These are phyloP conservation scores for Nysson spinosus DNA, from an alignment of 2,888 invertebrate species.

Conservation along the genomic window DNA sequence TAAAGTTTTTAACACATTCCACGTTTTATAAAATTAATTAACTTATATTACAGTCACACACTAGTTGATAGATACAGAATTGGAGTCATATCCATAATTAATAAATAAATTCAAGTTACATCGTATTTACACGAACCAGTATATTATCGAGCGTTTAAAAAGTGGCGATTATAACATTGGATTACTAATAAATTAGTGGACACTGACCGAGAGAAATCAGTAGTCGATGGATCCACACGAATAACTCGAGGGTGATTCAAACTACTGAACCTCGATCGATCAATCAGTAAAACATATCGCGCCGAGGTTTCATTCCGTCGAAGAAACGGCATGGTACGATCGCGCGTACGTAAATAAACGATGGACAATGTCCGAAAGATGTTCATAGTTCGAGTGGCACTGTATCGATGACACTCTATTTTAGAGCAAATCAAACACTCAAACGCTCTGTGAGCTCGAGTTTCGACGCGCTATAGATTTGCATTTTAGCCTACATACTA, in stretches of 20 bases:
- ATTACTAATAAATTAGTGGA: no score
- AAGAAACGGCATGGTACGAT: conserved; percentile 10
- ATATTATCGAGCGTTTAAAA: no score
- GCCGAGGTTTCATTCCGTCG: conserved; percentile 10
- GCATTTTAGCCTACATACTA: conserved; percentile 30
- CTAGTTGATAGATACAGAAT: no score
- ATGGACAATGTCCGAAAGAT: conserved; percentile 38
- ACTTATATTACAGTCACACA: no score
- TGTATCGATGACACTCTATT: conserved; percentile 32
- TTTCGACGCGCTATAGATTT: conserved; percentile 22
- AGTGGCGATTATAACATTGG: no score
- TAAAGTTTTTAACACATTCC: no score
- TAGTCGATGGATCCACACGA: conserved; percentile 13
- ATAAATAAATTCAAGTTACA: no score
- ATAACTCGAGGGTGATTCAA: conserved; percentile 1
- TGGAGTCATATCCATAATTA: no score
- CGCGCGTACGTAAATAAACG: conserved; percentile 26
- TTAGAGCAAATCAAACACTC: conserved; percentile 16
- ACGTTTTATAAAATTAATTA: no score
- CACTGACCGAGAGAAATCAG: neutral
- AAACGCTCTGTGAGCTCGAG: conserved; percentile 20
- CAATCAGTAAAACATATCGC: conserved; percentile 3
- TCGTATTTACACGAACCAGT: no score
- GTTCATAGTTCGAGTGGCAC: conserved; percentile 30
- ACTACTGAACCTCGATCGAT: conserved; percentile 13